Base-by-base conservation (phyloP, 2,888 invertebrate species). In the Parnassius orleans region DNA sequence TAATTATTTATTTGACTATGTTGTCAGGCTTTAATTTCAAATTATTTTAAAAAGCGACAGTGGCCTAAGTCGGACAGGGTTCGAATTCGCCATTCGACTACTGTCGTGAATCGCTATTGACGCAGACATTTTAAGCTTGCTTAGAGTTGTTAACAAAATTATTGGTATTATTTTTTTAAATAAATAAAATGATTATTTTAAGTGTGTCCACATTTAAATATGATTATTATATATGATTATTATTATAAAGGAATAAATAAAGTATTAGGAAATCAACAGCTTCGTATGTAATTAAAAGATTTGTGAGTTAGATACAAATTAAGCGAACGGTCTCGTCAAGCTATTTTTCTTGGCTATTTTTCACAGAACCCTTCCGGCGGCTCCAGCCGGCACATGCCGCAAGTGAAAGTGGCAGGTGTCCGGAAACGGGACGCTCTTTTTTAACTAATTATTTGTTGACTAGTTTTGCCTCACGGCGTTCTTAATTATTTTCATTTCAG, bases 361-460 rank as follows among this genome's bases (percentile, higher is more conserved):
- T 81, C 79, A 76, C 69, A 57, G 66, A 74, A 79, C 80, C 81
- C 81, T 75, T 78, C 70, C 70, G 68, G 65, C 58, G 61, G 14
- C 15, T 14, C 42, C 63, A 64, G 59, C 66, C 64, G 57, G 60
- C 65, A 58, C 66, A 60, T 65, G 65, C 65, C 69, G 69, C 87
- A 87, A 88, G 86, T 90, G 89, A 77, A 69, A 69, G 77, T 86
- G 89, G 85, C 89, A 89, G 85, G 86, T 87, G 88, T 83, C 76
- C 69, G 71, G 72, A 68, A 69, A 69, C 71, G 66, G 68, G 73
- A 76, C 68, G 73, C 66, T 67, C 44, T 50, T 64, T 64, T 60
- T 69, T 70, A 70, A 72, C 76, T 77, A 78, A 77, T 78, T 75
- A 76, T 74, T 72, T 72, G 72, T 72, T 71, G 69, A 69, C 69